phyloP scores from a whole-genome alignment of 2,888 invertebrate genomes.

The Pseudanteris insignis region DNA sequence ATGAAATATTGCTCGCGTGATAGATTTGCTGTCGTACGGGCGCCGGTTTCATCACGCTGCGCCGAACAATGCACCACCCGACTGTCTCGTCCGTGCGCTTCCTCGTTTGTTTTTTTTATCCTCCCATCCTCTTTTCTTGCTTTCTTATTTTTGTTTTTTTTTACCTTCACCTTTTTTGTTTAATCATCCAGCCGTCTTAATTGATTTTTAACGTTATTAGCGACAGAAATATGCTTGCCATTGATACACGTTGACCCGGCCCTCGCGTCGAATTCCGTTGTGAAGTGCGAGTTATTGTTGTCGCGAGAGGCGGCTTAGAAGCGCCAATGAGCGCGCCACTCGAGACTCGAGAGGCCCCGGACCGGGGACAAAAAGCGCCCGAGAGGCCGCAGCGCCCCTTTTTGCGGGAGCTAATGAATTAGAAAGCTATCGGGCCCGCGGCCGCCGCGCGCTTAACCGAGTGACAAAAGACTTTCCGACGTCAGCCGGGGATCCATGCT shows the following conservation, averaged over 20 bases:
- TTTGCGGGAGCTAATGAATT: conserved; percentile 4
- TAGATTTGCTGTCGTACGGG: conserved; percentile 30
- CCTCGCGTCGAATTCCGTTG: conserved; percentile 2
- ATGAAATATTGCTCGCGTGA: conserved; percentile 35
- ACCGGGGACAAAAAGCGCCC: not conserved
- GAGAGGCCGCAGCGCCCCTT: not conserved
- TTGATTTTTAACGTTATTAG: conserved; percentile 47
- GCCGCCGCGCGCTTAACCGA: conserved; percentile 10
- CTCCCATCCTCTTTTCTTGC: too few species aligned
- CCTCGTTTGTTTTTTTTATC: too few species aligned
- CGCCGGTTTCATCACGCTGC: conserved; percentile 29
- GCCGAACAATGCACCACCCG: too few species aligned
- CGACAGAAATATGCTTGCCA: conserved; percentile 10
- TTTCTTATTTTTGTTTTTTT: too few species aligned
- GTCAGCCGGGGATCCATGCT: not conserved
- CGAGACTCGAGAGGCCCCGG: conserved; percentile 8
- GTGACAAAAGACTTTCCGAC: conserved; percentile 12
- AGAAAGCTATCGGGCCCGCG: not conserved
- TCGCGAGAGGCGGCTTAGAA: conserved; percentile 1
- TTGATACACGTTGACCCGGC: conserved; percentile 10
- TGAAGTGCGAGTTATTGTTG: conserved; percentile 5
- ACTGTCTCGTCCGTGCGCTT: too few species aligned
- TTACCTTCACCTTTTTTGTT: too few species aligned
- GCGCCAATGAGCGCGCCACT: conserved; percentile 15
- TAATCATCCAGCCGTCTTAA: conserved; percentile 48